phyloP scores from a whole-genome alignment of 2,797 vertebrate species.

The Gymnopithys bicolor region DNA sequence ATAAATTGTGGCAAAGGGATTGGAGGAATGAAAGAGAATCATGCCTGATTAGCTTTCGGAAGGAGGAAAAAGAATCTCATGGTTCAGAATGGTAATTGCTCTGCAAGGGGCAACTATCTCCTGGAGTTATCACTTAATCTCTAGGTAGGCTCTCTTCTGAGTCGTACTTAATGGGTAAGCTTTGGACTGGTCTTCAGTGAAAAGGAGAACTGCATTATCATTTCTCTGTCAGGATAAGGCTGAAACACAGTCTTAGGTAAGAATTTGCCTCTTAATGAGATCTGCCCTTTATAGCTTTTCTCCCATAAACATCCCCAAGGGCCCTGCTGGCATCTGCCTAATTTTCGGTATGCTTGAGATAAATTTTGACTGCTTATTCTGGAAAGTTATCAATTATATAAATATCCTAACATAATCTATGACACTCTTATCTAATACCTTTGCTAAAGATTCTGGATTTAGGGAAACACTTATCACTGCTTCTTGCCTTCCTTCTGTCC shows the following conservation, averaged over 20 bases:
- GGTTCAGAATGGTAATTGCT: not conserved
- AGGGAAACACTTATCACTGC: not conserved
- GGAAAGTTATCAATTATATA: not conserved
- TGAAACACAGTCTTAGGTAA: not conserved
- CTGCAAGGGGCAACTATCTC: slow-evolving; percentile 2
- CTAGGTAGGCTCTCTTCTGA: not conserved
- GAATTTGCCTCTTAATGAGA: not conserved
- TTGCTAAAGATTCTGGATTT: not conserved
- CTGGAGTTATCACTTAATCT: slow-evolving; percentile 13
- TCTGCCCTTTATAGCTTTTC: not conserved
- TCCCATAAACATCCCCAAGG: not conserved
- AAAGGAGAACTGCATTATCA: not conserved
- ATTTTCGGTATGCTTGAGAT: not conserved
- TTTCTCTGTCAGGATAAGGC: not conserved
- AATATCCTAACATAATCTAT: not conserved
- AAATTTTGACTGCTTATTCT: not conserved
- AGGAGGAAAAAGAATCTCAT: not conserved
- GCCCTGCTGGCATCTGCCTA: not conserved
- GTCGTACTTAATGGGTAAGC: not conserved
- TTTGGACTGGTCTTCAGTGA: not conserved
- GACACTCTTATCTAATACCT: not conserved
- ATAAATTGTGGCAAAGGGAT: not conserved
- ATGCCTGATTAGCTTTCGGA: not conserved
- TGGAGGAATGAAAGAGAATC: slow-evolving; percentile 1
- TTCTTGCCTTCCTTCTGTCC: not conserved